A percentile compares a stretch with the other conserved stretches of the same genome.
These are phyloP conservation scores for Drosophila micromelanica DNA, from an alignment of 1,140 invertebrate genomes.

Conservation along the genomic window DNA sequence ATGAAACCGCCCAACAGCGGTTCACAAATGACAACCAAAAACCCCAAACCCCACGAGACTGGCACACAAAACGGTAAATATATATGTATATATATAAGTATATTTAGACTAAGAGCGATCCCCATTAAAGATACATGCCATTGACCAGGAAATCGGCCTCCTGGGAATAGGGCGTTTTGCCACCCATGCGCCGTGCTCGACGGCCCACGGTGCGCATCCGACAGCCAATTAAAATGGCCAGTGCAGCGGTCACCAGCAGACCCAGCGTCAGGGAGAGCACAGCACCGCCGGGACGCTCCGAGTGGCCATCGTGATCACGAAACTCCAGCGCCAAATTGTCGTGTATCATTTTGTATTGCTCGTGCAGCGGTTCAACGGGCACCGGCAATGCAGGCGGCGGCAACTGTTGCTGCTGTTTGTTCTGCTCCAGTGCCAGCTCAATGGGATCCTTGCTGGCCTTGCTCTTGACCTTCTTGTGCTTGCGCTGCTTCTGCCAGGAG, in stretches of 20 bases:
- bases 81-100: conserved; percentile 13
- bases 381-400: conserved; percentile 47
- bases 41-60: conserved; percentile 19
- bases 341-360: conserved; percentile 81
- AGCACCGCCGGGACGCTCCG: conserved; percentile 90
- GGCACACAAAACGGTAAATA: conserved; percentile 25
- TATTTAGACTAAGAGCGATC: conserved; percentile 3
- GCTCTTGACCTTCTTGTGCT: conserved; percentile 74
- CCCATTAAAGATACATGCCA: conserved; percentile 96
- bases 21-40: conserved; percentile 3
- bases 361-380: conserved; percentile 67
- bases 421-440: conserved; percentile 74
- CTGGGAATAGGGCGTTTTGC: conserved; percentile 94
- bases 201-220: conserved; percentile 90
- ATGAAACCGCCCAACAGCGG: conserved; percentile 3
- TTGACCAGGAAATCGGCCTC: conserved; percentile 98
- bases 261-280: conserved; percentile 92
- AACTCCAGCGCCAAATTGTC: conserved; percentile 79
- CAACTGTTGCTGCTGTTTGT: conserved; percentile 61
- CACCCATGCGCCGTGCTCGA: conserved; percentile 88
- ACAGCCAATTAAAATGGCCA: conserved; percentile 92
- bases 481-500: conserved; percentile 64
- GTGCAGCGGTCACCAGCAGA: conserved; percentile 87
- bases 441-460: conserved; percentile 69
- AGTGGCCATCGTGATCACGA: conserved; percentile 87